These are phyloP conservation scores for Gulo gulo DNA, from an alignment of 2,113 vertebrate species.

Conservation along the genomic window DNA sequence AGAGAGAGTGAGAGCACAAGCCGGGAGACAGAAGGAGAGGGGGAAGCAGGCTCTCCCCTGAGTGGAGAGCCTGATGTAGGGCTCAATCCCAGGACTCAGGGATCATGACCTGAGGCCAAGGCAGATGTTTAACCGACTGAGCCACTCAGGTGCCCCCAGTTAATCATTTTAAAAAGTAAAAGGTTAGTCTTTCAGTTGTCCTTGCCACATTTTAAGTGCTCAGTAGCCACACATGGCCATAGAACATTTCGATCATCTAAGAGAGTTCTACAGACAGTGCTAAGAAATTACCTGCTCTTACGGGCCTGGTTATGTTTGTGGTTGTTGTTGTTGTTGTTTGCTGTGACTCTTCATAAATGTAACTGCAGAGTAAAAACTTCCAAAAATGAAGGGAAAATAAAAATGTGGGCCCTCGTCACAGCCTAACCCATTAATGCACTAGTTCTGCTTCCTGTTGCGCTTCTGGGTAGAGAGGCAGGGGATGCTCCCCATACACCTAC, in stretches of 20 bases:
- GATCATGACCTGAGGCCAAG: no score
- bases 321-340: not conserved
- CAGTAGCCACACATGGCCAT: fast-evolving
- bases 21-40: no score
- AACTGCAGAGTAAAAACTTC: not conserved
- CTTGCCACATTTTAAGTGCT: not conserved
- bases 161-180: not conserved
- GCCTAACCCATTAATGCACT: not conserved
- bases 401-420: not conserved
- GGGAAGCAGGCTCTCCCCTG: no score
- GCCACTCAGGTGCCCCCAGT: no score
- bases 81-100: no score
- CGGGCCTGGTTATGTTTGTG: not conserved
- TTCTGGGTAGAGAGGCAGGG: not conserved
- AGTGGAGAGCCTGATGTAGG: no score
- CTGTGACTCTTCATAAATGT: not conserved
- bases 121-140: no score
- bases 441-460: not conserved
- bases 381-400: not conserved
- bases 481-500: not conserved
- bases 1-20: no score
- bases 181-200: not conserved
- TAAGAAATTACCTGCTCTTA: not conserved
- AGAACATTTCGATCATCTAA: not conserved
- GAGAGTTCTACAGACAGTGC: not conserved